Evolutionary conservation across 2,888 invertebrate species (phyloP).

Genomic region (Ecdyonurus torrentis): DNA sequence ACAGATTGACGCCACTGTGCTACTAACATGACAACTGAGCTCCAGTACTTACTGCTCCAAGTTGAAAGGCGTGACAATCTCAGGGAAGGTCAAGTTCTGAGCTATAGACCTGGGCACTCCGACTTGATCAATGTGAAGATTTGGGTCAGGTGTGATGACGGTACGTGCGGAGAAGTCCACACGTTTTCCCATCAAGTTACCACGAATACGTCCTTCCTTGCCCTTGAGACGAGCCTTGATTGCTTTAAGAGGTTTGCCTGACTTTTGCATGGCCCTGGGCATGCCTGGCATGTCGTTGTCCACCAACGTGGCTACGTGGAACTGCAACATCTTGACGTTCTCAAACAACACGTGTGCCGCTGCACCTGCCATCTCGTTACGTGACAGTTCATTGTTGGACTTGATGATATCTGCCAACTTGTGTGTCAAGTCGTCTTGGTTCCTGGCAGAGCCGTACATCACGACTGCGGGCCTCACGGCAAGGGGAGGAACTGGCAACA

Average conservation of each 20-base stretch:
- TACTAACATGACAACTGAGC: conserved; percentile 15
- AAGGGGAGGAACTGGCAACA: conserved; percentile 91
- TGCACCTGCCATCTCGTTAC: conserved; percentile 92
- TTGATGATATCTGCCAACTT: conserved; percentile 98
- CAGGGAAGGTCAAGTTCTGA: conserved; percentile 97
- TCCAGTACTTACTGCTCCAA: conserved; percentile 64
- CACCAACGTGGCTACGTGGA: conserved; percentile 93
- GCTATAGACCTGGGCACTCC: conserved; percentile 97
- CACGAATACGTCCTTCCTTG: conserved; percentile 97
- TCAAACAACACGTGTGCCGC: conserved; percentile 95
- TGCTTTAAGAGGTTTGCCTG: conserved; percentile 95
- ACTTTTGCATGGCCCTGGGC: conserved; percentile 97
- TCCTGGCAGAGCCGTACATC: conserved; percentile 97
- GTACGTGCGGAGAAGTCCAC: conserved; percentile 99
- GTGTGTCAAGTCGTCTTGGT: conserved; percentile 96
- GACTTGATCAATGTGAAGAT: conserved; percentile 87
- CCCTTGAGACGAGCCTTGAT: conserved; percentile 92
- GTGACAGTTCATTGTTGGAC: conserved; percentile 85
- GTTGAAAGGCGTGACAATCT: conserved; percentile 98
- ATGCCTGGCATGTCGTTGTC: conserved; percentile 99
- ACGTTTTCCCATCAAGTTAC: conserved; percentile 99
- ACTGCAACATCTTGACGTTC: conserved; percentile 95
- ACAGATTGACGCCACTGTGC: no score
- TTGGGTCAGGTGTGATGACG: conserved; percentile 94
- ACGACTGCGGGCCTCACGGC: conserved; percentile 95